A percentile compares a stretch with the other conserved stretches of the same genome.
Conservation (phyloP, 2,888 invertebrate genomes). For the Syrphus vitripennis region DNA sequence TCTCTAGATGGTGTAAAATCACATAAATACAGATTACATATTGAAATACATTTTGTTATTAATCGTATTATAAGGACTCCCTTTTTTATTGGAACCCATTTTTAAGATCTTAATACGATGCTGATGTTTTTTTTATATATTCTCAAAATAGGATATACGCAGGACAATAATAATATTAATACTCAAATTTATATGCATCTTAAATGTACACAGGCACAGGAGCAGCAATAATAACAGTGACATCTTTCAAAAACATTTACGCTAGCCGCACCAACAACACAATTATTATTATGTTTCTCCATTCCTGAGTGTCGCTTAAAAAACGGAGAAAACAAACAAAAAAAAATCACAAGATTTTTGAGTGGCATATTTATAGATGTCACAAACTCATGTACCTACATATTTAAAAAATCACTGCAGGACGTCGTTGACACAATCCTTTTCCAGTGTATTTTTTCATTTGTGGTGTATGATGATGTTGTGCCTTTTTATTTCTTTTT, state of each 20-base stretch:
- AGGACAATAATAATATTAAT: constrained; percentile 6
- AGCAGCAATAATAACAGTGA: background rate
- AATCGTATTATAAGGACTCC: too few relatives aligned
- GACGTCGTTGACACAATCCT: constrained; percentile 70
- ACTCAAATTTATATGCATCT: background rate
- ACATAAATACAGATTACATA: too few relatives aligned
- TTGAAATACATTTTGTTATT: too few relatives aligned
- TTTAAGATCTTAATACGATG: background rate
- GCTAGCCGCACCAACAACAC: background rate
- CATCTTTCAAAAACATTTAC: constrained; percentile 35
- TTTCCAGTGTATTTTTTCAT: constrained; percentile 27
- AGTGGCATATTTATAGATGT: constrained; percentile 70
- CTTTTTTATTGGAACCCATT: background rate
- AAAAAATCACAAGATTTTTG: constrained; percentile 32
- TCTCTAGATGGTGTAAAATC: too few relatives aligned
- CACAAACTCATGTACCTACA: constrained; percentile 48
- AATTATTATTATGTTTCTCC: background rate
- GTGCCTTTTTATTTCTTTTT: constrained; percentile 4
- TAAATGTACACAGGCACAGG: background rate
- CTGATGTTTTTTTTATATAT: background rate
- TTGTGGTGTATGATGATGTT: constrained; percentile 9
- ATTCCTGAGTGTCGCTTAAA: background rate
- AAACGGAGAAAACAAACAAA: background rate
- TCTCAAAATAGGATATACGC: constrained; percentile 3
- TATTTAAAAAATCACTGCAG: constrained; percentile 67